These are phyloP conservation scores for Heliconius sara DNA, from an alignment of 2,888 invertebrate species.

Conservation along the genomic window DNA sequence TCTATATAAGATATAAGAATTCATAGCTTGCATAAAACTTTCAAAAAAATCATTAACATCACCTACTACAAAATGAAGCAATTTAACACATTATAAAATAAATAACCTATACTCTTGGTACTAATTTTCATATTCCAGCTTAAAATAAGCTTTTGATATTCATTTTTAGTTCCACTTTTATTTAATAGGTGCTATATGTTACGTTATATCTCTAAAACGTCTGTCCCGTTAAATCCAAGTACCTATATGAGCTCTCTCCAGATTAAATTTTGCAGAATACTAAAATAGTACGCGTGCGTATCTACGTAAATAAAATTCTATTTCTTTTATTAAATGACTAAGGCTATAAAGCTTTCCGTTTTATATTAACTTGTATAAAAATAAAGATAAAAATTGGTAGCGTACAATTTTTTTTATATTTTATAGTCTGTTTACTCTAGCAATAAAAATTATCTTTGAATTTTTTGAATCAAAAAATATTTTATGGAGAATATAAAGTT, in stretches of 20 bases:
- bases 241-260: slow-evolving; percentile 28
- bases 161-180: slow-evolving; percentile 22
- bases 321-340: slow-evolving; percentile 5
- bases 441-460: not conserved
- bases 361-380: not conserved
- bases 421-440: not conserved
- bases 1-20: not conserved
- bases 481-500: not conserved
- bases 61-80: not conserved
- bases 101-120: not conserved
- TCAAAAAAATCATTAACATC: not conserved
- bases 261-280: slow-evolving; percentile 28
- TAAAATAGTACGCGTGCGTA: slow-evolving; percentile 9
- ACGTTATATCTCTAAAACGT: slow-evolving; percentile 24
- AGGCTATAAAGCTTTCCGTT: not conserved
- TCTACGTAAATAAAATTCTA: slow-evolving; percentile 23
- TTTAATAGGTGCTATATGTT: slow-evolving; percentile 24
- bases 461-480: not conserved
- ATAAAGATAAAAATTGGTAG: not conserved
- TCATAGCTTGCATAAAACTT: not conserved
- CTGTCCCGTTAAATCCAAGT: slow-evolving; percentile 22
- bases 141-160: slow-evolving; percentile 17
- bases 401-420: not conserved
- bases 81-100: not conserved
- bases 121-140: not conserved